Evolutionary conservation across 1,140 invertebrate species (phyloP), one percentile per base, ranked within the genome.

Genomic region (Manduca sexta): DNA sequence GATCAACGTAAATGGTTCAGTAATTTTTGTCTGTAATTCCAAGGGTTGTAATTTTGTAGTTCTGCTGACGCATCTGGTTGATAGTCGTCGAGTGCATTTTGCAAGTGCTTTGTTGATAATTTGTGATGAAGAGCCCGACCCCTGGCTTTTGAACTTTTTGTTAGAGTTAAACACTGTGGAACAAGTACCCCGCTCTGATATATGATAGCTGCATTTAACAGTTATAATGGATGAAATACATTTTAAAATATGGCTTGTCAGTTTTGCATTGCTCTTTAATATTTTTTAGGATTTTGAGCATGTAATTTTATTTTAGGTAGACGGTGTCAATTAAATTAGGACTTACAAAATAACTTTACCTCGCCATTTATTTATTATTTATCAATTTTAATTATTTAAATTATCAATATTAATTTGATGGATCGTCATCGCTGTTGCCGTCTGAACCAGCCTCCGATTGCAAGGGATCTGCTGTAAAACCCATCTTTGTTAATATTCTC

Each of bases 361-460:
- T n/a, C n/a, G n/a, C n/a, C n/a, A n/a, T n/a, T n/a, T n/a, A n/a
- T n/a, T n/a, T n/a, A n/a, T n/a, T n/a, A n/a, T n/a, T n/a, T n/a
- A n/a, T n/a, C n/a, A n/a, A n/a, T n/a, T n/a, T n/a, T n/a, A n/a
- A n/a, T n/a, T n/a, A n/a, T n/a, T n/a, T n/a, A n/a, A n/a, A n/a
- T n/a, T n/a, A n/a, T n/a, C n/a, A n/a, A n/a, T n/a, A n/a, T n/a
- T n/a, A n/a, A n/a, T n/a, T n/a, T 5, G 93, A 95, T 13, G 93
- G 94, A 67, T 93, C 94, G 71, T 94, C 93, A 49, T 93, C 92
- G 41, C 93, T 94, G 77, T 94, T 94, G 6, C 94, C 94, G 70
- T 96, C 95, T 7, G 93, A 95, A 2, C 94, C 95, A 29, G 92
- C 92, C 67, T 95, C 94, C 17, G 93, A 94, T 56, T 93, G 89